Evolutionary conservation across 2,888 invertebrate genomes (phyloP).

Genomic region (Torymus texanus): DNA sequence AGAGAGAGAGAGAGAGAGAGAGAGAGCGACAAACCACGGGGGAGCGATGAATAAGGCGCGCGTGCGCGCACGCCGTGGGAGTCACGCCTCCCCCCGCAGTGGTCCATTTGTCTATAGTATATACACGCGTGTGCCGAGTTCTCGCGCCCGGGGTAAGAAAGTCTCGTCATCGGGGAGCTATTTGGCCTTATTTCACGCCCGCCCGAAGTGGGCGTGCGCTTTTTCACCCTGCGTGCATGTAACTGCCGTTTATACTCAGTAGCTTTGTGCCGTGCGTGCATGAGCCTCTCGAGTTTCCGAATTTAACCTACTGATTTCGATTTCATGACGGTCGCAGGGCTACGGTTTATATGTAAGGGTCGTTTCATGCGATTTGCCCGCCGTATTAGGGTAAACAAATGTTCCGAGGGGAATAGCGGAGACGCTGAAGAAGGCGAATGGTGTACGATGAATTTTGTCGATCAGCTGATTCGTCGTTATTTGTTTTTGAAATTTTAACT

Average conservation of each 20-base stretch:
- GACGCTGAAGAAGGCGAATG: no score
- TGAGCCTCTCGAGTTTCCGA: background rate
- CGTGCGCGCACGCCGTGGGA: slow-evolving; percentile 18
- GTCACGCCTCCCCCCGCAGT: slow-evolving; percentile 32
- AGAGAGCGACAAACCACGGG: slow-evolving; percentile 36
- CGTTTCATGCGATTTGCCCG: slow-evolving; percentile 5
- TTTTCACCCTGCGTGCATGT: slow-evolving; percentile 2
- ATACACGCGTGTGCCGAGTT: background rate
- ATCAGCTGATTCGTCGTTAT: no score
- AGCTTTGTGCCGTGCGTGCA: background rate
- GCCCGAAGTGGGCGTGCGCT: slow-evolving; percentile 62
- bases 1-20: background rate
- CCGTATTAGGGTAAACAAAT: background rate
- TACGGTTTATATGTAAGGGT: background rate
- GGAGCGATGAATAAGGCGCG: slow-evolving; percentile 53
- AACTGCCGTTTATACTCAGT: slow-evolving; percentile 10
- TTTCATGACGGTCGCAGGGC: slow-evolving; percentile 27
- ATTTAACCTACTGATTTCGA: slow-evolving; percentile 49
- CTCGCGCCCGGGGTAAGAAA: slow-evolving; percentile 43
- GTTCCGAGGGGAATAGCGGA: no score
- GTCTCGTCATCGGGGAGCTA: slow-evolving; percentile 66
- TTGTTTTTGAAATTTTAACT: no score
- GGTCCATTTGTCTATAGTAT: slow-evolving; percentile 39
- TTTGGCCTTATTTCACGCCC: slow-evolving; percentile 66
- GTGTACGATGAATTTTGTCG: no score